phyloP scores from a whole-genome alignment of 2,888 invertebrate species.

The Ariolimax columbianus region DNA sequence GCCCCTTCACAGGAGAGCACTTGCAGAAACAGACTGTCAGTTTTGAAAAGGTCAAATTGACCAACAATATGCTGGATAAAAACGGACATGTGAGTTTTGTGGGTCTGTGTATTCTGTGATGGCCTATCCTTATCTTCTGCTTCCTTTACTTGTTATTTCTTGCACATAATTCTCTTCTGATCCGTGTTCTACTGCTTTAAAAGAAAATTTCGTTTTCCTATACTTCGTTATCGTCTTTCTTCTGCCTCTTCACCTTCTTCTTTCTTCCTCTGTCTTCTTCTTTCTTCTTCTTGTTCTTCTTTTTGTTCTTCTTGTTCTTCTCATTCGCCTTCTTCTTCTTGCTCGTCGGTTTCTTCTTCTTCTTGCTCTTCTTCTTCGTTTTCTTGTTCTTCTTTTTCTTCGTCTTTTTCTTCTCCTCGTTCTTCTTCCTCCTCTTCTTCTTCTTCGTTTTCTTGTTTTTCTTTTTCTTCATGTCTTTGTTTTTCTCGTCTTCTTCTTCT shows the following conservation, averaged over 20 bases:
- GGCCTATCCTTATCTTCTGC: background rate
- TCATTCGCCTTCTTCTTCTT: too few species aligned
- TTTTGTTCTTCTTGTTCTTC: too few species aligned
- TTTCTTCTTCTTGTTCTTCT: too few species aligned
- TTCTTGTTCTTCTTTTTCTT: too few species aligned
- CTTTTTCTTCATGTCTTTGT: too few species aligned
- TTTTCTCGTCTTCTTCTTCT: too few species aligned
- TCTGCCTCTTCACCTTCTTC: slow-evolving; percentile 31
- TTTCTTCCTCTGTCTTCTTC: too few species aligned
- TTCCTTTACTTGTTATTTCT: too few species aligned
- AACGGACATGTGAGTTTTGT: slow-evolving; percentile 74
- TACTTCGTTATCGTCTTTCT: slow-evolving; percentile 28
- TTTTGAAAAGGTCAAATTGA: slow-evolving; percentile 98
- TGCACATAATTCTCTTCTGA: slow-evolving; percentile 28
- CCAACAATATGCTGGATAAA: slow-evolving; percentile 93
- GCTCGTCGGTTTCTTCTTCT: too few species aligned
- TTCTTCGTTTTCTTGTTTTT: too few species aligned
- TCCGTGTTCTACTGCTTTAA: slow-evolving; percentile 32
- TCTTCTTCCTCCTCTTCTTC: too few species aligned
- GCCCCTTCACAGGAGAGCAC: slow-evolving; percentile 96
- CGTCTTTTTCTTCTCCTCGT: slow-evolving; percentile 35
- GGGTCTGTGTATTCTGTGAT: background rate
- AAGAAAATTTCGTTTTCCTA: slow-evolving; percentile 30
- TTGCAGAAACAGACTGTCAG: slow-evolving; percentile 97
- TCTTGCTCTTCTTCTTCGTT: too few species aligned